Percentiles rank a stretch among this genome's conserved stretches.
phyloP scores from a whole-genome alignment of 2,797 vertebrate genomes.

The Bradypodion ventrale region DNA sequence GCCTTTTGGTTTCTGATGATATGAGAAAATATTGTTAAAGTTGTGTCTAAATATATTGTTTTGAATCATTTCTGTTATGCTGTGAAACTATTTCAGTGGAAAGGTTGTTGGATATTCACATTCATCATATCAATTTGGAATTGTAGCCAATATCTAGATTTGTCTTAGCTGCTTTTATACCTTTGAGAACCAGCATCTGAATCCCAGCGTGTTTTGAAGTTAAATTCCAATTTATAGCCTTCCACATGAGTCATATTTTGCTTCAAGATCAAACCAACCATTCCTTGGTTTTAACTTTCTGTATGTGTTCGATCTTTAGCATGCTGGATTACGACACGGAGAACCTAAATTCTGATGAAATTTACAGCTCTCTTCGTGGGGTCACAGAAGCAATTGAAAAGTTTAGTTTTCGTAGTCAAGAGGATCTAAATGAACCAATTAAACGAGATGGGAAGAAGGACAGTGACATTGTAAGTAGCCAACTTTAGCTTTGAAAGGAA shows the following conservation, averaged over 20 bases:
- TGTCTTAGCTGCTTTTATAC: neutral
- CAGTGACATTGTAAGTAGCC: conserved; percentile 85
- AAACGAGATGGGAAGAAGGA: conserved; percentile 93
- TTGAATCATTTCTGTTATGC: neutral
- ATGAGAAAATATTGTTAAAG: conserved; percentile 14
- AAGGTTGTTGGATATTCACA: neutral
- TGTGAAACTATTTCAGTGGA: neutral
- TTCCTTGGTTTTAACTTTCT: conserved; percentile 60
- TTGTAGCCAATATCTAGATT: neutral
- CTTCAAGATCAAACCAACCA: conserved; percentile 31
- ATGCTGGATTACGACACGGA: conserved; percentile 98
- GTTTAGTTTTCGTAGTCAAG: conserved; percentile 97
- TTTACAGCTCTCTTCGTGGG: conserved; percentile 97
- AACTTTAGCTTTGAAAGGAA: no score
- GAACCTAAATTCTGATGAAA: conserved; percentile 98
- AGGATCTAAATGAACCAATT: conserved; percentile 93
- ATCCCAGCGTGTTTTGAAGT: conserved; percentile 16
- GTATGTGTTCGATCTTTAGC: conserved; percentile 77
- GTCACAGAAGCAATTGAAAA: conserved; percentile 98
- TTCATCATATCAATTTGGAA: neutral
- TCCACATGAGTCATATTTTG: conserved; percentile 34
- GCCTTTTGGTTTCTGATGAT: neutral
- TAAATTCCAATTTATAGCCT: conserved; percentile 39
- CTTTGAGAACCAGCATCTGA: neutral
- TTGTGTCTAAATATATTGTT: neutral